A percentile compares a stretch with the other conserved stretches of the same genome.
Evolutionary conservation across 64 coral and sea anemone genomes (phyloP).

Genomic region (Montipora foliosa): DNA sequence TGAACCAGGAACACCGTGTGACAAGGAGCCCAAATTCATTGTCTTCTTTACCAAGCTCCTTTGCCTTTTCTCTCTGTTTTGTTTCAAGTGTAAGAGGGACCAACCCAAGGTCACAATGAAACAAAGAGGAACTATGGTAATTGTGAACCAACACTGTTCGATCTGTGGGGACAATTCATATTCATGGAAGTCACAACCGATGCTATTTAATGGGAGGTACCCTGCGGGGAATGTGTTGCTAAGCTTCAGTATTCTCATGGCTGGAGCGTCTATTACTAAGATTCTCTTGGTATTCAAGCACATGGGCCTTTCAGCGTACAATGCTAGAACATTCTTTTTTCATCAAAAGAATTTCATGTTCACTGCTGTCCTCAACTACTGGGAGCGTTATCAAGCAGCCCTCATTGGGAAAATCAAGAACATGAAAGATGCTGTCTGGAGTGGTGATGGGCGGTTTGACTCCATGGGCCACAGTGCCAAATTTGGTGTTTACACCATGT

Average conservation of each 20-base stretch:
- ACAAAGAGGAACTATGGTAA: constrained; percentile 66
- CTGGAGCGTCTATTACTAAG: constrained; percentile 61
- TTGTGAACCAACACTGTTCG: constrained; percentile 40
- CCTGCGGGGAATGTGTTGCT: constrained; percentile 58
- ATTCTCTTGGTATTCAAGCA: constrained; percentile 61
- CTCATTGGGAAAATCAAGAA: constrained; percentile 31
- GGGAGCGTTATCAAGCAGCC: constrained; percentile 27
- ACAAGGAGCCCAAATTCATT: constrained; percentile 78
- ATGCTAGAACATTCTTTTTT: constrained; percentile 37
- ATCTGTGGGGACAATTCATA: not conserved
- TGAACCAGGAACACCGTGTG: constrained; percentile 20
- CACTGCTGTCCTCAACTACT: constrained; percentile 28
- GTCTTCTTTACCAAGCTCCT: constrained; percentile 63
- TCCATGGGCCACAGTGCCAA: constrained; percentile 31
- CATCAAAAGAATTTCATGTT: constrained; percentile 64
- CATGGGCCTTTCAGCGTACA: constrained; percentile 39
- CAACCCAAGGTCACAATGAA: constrained; percentile 41
- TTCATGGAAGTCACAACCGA: constrained; percentile 48
- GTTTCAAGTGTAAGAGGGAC: constrained; percentile 63
- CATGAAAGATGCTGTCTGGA: constrained; percentile 43
- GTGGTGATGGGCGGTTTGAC: not conserved
- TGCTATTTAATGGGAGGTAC: constrained; percentile 33
- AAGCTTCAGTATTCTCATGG: constrained; percentile 68
- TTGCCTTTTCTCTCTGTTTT: constrained; percentile 54
- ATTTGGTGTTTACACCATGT: constrained; percentile 65